Evolutionary conservation across 2,888 invertebrate genomes (phyloP).

Genomic region (Sceliomorpha sp.): DNA sequence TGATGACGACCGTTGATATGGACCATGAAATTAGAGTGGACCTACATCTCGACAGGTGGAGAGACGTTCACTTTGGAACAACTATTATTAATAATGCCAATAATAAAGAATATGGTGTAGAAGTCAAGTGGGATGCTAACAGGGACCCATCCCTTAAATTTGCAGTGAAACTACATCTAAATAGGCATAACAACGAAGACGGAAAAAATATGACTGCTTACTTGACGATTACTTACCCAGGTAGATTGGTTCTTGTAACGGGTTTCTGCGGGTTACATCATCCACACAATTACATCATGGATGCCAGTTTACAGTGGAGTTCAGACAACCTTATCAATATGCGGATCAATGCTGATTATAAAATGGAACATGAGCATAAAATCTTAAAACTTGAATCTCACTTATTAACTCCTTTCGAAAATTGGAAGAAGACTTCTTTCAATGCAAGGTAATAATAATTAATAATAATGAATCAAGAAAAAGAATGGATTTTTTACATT

Average conservation of each 20-base stretch:
- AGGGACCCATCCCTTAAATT: conserved; percentile 89
- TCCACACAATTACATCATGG: conserved; percentile 78
- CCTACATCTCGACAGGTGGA: conserved; percentile 88
- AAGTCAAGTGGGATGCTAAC: conserved; percentile 93
- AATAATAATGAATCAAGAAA: too few species aligned
- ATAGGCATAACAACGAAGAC: conserved; percentile 80
- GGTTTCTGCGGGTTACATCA: conserved; percentile 84
- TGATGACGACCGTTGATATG: conserved; percentile 85
- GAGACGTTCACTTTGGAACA: conserved; percentile 87
- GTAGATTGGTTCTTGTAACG: conserved; percentile 86
- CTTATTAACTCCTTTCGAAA: conserved; percentile 83
- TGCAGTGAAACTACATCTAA: conserved; percentile 84
- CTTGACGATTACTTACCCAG: conserved; percentile 87
- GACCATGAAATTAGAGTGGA: conserved; percentile 86
- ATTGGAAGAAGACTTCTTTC: conserved; percentile 82
- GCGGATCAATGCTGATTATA: conserved; percentile 83
- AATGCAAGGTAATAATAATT: conserved; percentile 81
- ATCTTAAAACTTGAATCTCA: conserved; percentile 79
- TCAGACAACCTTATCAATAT: conserved; percentile 84
- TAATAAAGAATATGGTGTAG: conserved; percentile 86
- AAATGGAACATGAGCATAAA: conserved; percentile 78
- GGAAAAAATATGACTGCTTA: conserved; percentile 85
- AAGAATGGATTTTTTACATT: conserved; percentile 3
- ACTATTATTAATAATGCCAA: conserved; percentile 83
- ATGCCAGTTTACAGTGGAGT: conserved; percentile 86